Percentiles rank a stretch among this genome's conserved stretches.
Evolutionary conservation across 2,888 invertebrate genomes (phyloP).

Genomic region (Oscheius sp.): DNA sequence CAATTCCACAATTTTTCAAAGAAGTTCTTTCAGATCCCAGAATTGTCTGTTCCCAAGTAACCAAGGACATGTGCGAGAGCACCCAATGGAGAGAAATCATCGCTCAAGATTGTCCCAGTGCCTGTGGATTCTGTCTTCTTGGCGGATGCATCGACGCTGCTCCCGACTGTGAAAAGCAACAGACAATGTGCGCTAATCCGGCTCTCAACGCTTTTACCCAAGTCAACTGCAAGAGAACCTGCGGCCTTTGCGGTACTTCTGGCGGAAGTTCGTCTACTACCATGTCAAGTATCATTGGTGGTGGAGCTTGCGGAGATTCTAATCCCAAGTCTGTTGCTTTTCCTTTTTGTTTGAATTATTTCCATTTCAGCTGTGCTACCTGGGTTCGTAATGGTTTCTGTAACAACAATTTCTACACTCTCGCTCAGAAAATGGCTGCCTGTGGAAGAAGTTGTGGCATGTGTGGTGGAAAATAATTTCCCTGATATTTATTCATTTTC

Average conservation of each 20-base stretch:
- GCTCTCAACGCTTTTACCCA: not conserved
- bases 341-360: no score
- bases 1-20: not conserved
- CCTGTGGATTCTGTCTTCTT: slow-evolving; percentile 9
- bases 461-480: not conserved
- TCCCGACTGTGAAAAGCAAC: slow-evolving; percentile 11
- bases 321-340: not conserved
- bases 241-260: not conserved
- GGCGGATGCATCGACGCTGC: slow-evolving; percentile 32
- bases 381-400: slow-evolving; percentile 32
- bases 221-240: slow-evolving; percentile 9
- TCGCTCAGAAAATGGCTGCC: slow-evolving; percentile 9
- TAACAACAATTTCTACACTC: slow-evolving; percentile 3
- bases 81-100: slow-evolving; percentile 6
- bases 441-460: slow-evolving; percentile 18
- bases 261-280: no score
- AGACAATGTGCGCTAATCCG: slow-evolving; percentile 7
- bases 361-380: slow-evolving; percentile 11
- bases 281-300: no score
- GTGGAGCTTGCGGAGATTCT: no score
- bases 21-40: slow-evolving; percentile 9
- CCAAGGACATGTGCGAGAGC: slow-evolving; percentile 10
- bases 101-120: slow-evolving; percentile 14
- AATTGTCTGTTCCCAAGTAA: slow-evolving; percentile 6
- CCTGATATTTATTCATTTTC: not conserved